Evolutionary conservation across 2,797 vertebrate genomes (phyloP).

Genomic region (Notamacropus eugenii): DNA sequence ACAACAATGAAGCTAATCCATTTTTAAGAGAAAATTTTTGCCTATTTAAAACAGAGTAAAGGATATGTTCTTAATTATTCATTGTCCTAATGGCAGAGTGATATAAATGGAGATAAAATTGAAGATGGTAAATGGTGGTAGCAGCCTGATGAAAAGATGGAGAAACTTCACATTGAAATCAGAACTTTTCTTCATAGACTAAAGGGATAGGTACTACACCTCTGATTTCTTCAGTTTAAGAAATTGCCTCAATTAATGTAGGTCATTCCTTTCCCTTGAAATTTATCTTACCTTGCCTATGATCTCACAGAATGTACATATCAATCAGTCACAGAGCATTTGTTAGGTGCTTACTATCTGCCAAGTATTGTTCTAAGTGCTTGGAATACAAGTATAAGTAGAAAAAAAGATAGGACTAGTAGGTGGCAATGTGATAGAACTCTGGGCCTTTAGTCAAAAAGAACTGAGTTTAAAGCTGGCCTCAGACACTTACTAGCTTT

Average conservation of each 20-base stretch:
- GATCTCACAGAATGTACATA: background rate
- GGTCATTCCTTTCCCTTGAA: background rate
- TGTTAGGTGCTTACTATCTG: background rate
- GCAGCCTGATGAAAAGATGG: background rate
- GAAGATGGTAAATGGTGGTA: background rate
- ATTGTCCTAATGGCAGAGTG: constrained; percentile 31
- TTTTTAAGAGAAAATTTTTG: constrained; percentile 66
- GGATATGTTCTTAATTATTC: constrained; percentile 43
- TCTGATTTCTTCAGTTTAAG: background rate
- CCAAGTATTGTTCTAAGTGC: background rate
- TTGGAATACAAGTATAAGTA: background rate
- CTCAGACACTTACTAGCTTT: background rate
- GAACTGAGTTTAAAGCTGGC: background rate
- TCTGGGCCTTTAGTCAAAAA: too few relatives aligned
- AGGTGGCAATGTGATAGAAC: background rate
- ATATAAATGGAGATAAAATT: constrained; percentile 23
- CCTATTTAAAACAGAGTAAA: constrained; percentile 64
- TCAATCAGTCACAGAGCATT: background rate
- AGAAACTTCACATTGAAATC: constrained; percentile 26
- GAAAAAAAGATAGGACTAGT: background rate
- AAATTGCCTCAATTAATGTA: background rate
- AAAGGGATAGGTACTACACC: background rate
- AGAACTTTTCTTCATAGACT: background rate
- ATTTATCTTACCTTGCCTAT: background rate
- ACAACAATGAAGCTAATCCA: constrained; percentile 33